phyloP scores from a whole-genome alignment of 2,113 vertebrate species.

The Dasypus novemcinctus region DNA sequence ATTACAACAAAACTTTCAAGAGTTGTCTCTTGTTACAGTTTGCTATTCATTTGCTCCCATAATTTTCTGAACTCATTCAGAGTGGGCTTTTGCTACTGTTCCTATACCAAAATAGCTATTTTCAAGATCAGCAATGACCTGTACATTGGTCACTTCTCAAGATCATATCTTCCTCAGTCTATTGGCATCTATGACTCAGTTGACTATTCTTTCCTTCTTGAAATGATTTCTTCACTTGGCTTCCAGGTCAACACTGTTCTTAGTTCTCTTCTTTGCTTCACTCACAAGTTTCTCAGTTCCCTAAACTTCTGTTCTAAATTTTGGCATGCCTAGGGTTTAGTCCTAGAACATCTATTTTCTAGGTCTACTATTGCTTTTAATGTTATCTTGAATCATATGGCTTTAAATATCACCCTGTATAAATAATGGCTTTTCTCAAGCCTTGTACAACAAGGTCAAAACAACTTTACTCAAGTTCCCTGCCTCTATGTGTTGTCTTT shows the following conservation, averaged over 20 bases:
- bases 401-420: conserved; percentile 10
- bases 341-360: background rate
- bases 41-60: background rate
- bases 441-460: background rate
- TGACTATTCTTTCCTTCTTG: background rate
- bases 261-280: background rate
- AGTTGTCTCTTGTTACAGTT: background rate
- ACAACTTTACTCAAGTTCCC: background rate
- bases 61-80: background rate
- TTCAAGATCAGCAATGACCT: conserved; percentile 32
- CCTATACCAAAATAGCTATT: background rate
- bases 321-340: background rate
- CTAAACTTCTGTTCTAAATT: background rate
- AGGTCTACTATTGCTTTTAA: background rate
- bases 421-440: background rate
- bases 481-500: background rate
- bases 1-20: background rate
- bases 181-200: background rate
- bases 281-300: background rate
- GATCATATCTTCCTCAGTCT: background rate
- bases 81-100: background rate
- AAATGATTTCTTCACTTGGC: too few relatives aligned
- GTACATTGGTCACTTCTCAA: background rate
- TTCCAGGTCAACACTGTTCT: background rate
- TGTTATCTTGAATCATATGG: background rate